Conservation (phyloP, 1,140 invertebrate species). For the Drosophila athabasca region DNA sequence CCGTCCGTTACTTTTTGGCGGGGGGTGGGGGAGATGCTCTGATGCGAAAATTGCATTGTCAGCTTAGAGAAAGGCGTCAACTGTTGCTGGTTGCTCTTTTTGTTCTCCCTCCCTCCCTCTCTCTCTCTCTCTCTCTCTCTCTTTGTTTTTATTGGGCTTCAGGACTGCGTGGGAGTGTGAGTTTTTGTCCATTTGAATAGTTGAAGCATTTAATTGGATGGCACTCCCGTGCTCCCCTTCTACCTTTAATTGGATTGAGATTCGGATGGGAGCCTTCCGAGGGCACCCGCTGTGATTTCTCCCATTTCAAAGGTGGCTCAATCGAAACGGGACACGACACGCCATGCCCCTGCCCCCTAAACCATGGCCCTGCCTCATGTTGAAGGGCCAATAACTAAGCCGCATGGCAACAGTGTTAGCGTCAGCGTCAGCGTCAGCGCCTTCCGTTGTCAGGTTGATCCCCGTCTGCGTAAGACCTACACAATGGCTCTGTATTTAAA, state of each 20-base stretch:
- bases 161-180: not conserved
- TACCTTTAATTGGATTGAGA: constrained; percentile 50
- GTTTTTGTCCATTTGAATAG: constrained; percentile 33
- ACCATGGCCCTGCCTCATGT: not conserved
- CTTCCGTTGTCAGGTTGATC: constrained; percentile 37
- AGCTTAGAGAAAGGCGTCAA: constrained; percentile 54
- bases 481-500: constrained; percentile 53
- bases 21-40: not conserved
- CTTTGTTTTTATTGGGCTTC: constrained; percentile 45
- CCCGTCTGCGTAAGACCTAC: constrained; percentile 5
- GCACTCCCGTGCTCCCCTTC: not conserved
- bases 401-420: constrained; percentile 22
- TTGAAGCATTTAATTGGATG: constrained; percentile 38
- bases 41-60: constrained; percentile 68
- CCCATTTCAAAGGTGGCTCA: constrained; percentile 17
- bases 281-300: constrained; percentile 21
- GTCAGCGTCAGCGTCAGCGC: not conserved
- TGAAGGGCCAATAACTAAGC: constrained; percentile 40
- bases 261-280: constrained; percentile 11
- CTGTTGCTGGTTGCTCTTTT: constrained; percentile 50
- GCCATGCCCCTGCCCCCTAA: not conserved
- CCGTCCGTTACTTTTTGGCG: not conserved
- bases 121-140: too few species aligned
- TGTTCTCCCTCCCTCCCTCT: not conserved
- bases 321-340: constrained; percentile 32